Base-by-base conservation (phyloP, 1,140 invertebrate genomes). In the Calliopsis andreniformis region DNA sequence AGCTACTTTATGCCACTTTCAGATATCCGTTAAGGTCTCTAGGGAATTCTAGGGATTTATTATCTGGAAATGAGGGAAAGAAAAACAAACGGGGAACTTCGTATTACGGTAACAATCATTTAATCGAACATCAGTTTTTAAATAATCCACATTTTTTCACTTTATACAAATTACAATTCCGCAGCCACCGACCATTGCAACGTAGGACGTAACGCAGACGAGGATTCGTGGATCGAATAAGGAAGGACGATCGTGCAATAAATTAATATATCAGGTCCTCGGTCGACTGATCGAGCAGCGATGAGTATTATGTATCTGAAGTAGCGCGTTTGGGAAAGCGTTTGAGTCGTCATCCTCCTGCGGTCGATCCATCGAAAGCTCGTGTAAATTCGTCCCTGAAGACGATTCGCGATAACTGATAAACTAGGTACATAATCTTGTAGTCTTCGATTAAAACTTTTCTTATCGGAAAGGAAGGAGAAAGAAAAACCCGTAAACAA, bases 61-160 rank as follows among this genome's bases (percentile, higher is more conserved):
- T 35, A 43, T 53, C 10, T 16, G 68, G 59, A 58, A 23, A 55
- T 42, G 39, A 59, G 64, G 69, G 28, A 55, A 69, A 77, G 59
- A 84, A 71, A 86, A 84, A 85, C 58, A 20, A 80, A 67, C 64
- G 59, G 73, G 70, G 72, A 80, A 63, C 77, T 69, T 85, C 25
- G 16, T 76, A 28, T 81, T 89, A 85, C 84, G 88, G 87, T 90
- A 90, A 90, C 89, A 90, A 89, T 89, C 83, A 84, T 90, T 90
- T 90, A 89, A 90, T 90, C 76, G 80, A 90, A 91, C 86, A 89
- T 89, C 78, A 81, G 69, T 79, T 90, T 87, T 88, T 90, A 90
- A 90, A 89, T 89, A 90, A 88, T 79, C 56, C 67, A 83, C 64
- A 79, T 86, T 83, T 59, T 85, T 79, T 85, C 84, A 84, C 87